Conservation (phyloP, 2,888 invertebrate genomes). For the Stenurella melanura region DNA sequence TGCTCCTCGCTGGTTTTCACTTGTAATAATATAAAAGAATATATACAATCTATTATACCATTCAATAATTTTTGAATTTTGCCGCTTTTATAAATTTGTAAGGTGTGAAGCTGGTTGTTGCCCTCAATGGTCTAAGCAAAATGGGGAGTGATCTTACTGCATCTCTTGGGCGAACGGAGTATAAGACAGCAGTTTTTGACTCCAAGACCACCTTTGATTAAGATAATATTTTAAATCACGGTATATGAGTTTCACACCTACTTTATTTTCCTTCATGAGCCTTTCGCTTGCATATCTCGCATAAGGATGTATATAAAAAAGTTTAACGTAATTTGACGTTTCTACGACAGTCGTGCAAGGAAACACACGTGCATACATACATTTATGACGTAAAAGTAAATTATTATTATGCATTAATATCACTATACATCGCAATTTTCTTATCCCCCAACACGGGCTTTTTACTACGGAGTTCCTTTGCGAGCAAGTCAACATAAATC, state of each 20-base stretch:
- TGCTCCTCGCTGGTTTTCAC: too few relatives aligned
- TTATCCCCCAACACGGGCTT: constrained; percentile 29
- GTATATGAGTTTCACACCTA: neutral
- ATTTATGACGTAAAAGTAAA: constrained; percentile 15
- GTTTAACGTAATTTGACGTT: neutral
- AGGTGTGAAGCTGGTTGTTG: too few relatives aligned
- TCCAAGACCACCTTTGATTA: too few relatives aligned
- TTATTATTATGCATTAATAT: constrained; percentile 29
- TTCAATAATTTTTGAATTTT: too few relatives aligned
- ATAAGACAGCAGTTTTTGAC: too few relatives aligned
- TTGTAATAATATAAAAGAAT: too few relatives aligned
- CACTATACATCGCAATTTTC: constrained; percentile 34
- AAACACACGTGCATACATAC: constrained; percentile 1
- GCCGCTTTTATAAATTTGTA: too few relatives aligned
- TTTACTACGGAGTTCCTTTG: constrained; percentile 20
- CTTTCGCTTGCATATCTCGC: neutral
- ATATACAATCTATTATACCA: too few relatives aligned
- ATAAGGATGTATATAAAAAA: neutral
- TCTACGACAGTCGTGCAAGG: neutral
- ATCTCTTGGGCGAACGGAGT: too few relatives aligned
- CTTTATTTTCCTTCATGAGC: neutral
- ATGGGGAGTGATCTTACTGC: too few relatives aligned
- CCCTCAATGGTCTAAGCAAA: too few relatives aligned
- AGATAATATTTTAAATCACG: too few relatives aligned
- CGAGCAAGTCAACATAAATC: constrained; percentile 56